A percentile compares a stretch with the other conserved stretches of the same genome.
Evolutionary conservation across 2,797 vertebrate species (phyloP).

Genomic region (Limnodromus scolopaceus): DNA sequence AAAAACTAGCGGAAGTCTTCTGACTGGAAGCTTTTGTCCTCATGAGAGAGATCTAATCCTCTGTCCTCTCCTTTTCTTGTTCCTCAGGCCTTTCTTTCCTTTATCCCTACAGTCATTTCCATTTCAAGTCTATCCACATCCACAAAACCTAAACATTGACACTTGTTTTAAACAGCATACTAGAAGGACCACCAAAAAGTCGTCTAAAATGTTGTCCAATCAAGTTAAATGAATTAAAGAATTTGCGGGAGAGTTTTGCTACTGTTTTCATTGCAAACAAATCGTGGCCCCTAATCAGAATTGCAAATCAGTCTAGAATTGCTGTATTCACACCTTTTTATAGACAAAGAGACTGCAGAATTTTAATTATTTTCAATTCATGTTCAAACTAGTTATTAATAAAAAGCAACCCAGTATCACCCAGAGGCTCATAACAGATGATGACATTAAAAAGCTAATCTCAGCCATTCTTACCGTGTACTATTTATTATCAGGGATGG

Average conservation of each 20-base stretch:
- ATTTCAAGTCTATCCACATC: background rate
- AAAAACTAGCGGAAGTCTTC: background rate
- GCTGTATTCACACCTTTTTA: background rate
- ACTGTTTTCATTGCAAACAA: background rate
- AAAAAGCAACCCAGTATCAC: background rate
- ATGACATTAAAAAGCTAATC: background rate
- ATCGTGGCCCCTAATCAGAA: background rate
- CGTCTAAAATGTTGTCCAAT: background rate
- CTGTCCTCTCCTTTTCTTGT: background rate
- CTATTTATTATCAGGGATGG: background rate
- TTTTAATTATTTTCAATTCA: slow-evolving; percentile 1
- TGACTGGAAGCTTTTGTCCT: background rate
- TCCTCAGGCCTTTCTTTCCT: background rate
- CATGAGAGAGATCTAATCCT: background rate
- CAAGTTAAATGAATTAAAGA: background rate
- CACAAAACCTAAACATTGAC: background rate
- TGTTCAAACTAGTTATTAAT: background rate
- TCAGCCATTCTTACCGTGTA: background rate
- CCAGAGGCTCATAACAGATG: background rate
- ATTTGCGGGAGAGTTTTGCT: background rate
- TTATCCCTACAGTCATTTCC: background rate
- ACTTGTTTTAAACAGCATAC: background rate
- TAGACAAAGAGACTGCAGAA: background rate
- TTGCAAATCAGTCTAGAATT: background rate
- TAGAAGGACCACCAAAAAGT: background rate